Percentiles rank a stretch among this genome's conserved stretches.
These are phyloP conservation scores for Morone chrysops DNA, from an alignment of 2,113 vertebrate genomes.

Conservation along the genomic window DNA sequence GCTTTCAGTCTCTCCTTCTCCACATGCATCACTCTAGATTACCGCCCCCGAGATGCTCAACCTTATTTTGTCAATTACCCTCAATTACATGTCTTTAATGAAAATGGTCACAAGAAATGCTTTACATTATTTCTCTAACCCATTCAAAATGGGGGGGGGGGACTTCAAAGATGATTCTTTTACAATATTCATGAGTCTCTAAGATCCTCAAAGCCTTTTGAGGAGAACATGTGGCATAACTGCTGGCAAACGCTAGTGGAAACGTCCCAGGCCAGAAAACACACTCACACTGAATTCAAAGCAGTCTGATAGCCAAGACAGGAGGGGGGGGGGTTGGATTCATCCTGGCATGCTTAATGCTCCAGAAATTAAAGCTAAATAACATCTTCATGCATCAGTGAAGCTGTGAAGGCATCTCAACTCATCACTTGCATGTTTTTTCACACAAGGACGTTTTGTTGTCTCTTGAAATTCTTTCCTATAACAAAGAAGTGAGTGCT, in stretches of 20 bases:
- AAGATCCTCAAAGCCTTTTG: slow-evolving; percentile 74
- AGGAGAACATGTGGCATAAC: slow-evolving; percentile 60
- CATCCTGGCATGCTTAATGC: slow-evolving; percentile 36
- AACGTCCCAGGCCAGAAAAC: slow-evolving; percentile 59
- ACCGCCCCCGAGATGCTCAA: neutral
- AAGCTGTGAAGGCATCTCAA: slow-evolving; percentile 19
- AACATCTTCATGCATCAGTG: slow-evolving; percentile 53
- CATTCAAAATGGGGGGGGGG: slow-evolving; percentile 30
- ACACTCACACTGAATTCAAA: slow-evolving; percentile 50
- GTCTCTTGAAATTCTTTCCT: slow-evolving; percentile 35
- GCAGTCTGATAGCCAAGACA: slow-evolving; percentile 37
- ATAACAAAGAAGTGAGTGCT: slow-evolving; percentile 13
- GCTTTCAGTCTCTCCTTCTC: slow-evolving; percentile 11
- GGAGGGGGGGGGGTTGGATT: slow-evolving; percentile 27
- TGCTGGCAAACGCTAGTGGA: slow-evolving; percentile 65
- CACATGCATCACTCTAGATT: slow-evolving; percentile 12
- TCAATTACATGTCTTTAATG: slow-evolving; percentile 50
- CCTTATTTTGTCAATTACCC: slow-evolving; percentile 43
- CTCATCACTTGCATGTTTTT: slow-evolving; percentile 47
- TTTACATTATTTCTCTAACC: slow-evolving; percentile 38
- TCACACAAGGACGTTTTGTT: slow-evolving; percentile 29
- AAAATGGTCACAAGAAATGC: slow-evolving; percentile 30
- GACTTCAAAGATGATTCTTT: slow-evolving; percentile 60
- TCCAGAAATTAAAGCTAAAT: slow-evolving; percentile 62
- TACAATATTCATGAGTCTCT: slow-evolving; percentile 73